phyloP scores from a whole-genome alignment of 2,113 vertebrate species.

The Nothobranchius kuhntae region DNA sequence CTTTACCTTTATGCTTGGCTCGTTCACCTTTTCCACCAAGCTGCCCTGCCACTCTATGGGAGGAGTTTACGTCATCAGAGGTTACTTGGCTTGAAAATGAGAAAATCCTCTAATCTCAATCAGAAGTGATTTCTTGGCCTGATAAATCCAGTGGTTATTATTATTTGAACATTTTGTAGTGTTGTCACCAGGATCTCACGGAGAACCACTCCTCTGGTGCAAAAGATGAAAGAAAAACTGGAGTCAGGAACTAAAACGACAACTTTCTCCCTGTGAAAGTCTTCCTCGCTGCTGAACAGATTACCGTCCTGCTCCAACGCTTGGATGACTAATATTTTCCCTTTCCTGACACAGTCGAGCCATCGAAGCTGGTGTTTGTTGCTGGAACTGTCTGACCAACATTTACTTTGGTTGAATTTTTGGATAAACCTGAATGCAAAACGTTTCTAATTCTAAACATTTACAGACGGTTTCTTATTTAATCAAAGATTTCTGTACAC shows the following conservation, averaged over 20 bases:
- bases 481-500: not conserved
- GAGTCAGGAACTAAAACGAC: not conserved
- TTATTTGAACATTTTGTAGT: too few species aligned
- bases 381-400: not conserved
- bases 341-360: slow-evolving; percentile 1
- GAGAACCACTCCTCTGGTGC: not conserved
- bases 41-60: slow-evolving; percentile 20
- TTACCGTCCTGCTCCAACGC: not conserved
- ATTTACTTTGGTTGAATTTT: not conserved
- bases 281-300: not conserved
- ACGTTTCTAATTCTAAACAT: too few species aligned
- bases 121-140: not conserved
- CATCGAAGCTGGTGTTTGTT: not conserved
- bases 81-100: not conserved
- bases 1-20: fast-evolving
- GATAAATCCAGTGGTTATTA: not conserved
- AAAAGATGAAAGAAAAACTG: not conserved
- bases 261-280: not conserved
- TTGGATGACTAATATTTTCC: slow-evolving; percentile 41
- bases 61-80: slow-evolving; percentile 27
- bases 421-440: not conserved
- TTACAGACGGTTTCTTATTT: not conserved
- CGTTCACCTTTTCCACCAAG: not conserved
- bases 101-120: not conserved
- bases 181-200: too few species aligned